phyloP scores from a whole-genome alignment of 2,797 vertebrate genomes.

The Aplochiton taeniatus region DNA sequence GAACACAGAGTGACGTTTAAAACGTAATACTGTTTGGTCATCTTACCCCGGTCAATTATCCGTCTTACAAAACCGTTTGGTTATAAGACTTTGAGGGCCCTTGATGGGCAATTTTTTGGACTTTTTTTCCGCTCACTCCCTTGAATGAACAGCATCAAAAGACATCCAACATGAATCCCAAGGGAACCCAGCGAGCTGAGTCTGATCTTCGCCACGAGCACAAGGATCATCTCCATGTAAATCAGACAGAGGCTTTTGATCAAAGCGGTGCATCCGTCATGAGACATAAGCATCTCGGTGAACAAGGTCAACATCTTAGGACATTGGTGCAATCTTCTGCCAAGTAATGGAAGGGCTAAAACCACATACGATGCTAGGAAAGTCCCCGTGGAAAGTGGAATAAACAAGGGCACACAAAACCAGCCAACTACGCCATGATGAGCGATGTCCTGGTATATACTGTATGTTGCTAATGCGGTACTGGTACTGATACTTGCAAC shows the following conservation, averaged over 20 bases:
- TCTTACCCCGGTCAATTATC: background rate
- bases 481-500: too few species aligned
- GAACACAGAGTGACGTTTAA: too few species aligned
- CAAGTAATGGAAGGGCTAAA: background rate
- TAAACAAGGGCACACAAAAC: too few species aligned
- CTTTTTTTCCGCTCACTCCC: slow-evolving; percentile 52
- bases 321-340: background rate
- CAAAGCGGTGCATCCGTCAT: slow-evolving; percentile 70
- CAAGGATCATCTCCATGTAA: slow-evolving; percentile 77
- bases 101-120: slow-evolving; percentile 50
- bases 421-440: too few species aligned
- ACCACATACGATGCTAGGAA: too few species aligned
- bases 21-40: too few species aligned
- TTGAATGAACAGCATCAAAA: slow-evolving; percentile 78
- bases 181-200: slow-evolving; percentile 69
- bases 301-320: slow-evolving; percentile 56
- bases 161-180: slow-evolving; percentile 60
- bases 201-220: slow-evolving; percentile 77
- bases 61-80: slow-evolving; percentile 21
- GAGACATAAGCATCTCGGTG: slow-evolving; percentile 34
- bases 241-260: slow-evolving; percentile 78
- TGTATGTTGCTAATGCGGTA: too few species aligned
- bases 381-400: too few species aligned
- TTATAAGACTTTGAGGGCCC: slow-evolving; percentile 47
- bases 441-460: too few species aligned